Conservation (phyloP, 2,888 invertebrate genomes). For the Mythimna ferrago region DNA sequence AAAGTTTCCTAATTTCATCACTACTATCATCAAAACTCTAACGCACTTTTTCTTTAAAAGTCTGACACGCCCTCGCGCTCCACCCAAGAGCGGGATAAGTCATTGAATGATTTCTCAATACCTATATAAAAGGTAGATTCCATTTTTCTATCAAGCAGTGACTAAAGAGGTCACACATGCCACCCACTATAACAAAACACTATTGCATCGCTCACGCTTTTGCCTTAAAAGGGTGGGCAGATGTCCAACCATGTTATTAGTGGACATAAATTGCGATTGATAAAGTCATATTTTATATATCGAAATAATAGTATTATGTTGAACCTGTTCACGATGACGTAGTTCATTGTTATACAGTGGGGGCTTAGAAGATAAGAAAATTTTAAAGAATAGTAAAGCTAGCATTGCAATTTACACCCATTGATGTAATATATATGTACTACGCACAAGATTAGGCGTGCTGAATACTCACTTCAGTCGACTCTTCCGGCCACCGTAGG, state of each 20-base stretch:
- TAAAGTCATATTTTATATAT: conserved; percentile 14
- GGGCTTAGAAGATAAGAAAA: not conserved
- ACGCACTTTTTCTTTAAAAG: no score
- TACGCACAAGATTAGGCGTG: no score
- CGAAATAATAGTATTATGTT: conserved; percentile 4
- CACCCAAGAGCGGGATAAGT: not conserved
- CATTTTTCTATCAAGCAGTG: not conserved
- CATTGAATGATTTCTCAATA: not conserved
- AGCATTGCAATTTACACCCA: no score
- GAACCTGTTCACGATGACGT: not conserved
- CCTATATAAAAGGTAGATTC: not conserved
- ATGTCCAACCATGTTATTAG: conserved; percentile 17
- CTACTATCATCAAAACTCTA: no score
- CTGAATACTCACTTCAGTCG: no score
- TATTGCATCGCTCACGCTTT: conserved; percentile 45
- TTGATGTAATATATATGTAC: no score
- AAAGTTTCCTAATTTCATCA: no score
- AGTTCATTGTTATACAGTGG: no score
- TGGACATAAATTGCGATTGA: conserved; percentile 13
- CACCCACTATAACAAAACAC: conserved; percentile 25
- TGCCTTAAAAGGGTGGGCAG: conserved; percentile 26
- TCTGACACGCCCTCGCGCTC: no score
- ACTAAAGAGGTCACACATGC: conserved; percentile 6
- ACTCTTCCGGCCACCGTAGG: no score
- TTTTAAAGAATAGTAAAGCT: no score